Evolutionary conservation across 2,888 invertebrate species (phyloP).

Genomic region (Apamea anceps): DNA sequence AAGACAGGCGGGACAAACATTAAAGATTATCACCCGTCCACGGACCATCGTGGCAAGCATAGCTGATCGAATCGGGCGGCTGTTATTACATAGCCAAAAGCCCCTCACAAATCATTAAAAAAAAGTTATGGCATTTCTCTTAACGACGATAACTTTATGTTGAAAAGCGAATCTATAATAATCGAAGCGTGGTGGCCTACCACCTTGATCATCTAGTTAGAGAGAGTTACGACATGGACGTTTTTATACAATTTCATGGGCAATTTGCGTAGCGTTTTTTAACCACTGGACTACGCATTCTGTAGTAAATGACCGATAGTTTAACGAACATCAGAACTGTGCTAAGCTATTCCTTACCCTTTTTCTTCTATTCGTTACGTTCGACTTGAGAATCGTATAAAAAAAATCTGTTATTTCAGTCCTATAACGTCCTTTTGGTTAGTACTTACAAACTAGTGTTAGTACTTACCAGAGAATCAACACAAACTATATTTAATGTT

Average conservation of each 20-base stretch:
- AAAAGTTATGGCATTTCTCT: not conserved
- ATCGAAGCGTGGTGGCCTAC: conserved; percentile 35
- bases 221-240: conserved; percentile 34
- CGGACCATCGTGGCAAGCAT: not conserved
- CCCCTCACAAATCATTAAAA: not conserved
- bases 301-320: not conserved
- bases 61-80: too few relatives aligned
- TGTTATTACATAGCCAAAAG: not conserved
- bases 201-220: conserved; percentile 31
- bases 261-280: conserved; percentile 41
- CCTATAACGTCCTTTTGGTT: too few relatives aligned
- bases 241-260: conserved; percentile 50
- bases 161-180: not conserved
- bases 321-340: not conserved
- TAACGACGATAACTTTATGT: not conserved
- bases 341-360: not conserved
- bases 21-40: not conserved
- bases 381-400: not conserved
- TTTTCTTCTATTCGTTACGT: not conserved
- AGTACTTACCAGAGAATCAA: too few relatives aligned
- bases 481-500: too few relatives aligned
- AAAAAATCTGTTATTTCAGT: not conserved
- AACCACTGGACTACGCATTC: not conserved
- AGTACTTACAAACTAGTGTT: too few relatives aligned
- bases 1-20: not conserved